Percentiles rank a stretch among this genome's conserved stretches.
Evolutionary conservation across 2,888 invertebrate species (phyloP).

Genomic region (Noctua pronuba): DNA sequence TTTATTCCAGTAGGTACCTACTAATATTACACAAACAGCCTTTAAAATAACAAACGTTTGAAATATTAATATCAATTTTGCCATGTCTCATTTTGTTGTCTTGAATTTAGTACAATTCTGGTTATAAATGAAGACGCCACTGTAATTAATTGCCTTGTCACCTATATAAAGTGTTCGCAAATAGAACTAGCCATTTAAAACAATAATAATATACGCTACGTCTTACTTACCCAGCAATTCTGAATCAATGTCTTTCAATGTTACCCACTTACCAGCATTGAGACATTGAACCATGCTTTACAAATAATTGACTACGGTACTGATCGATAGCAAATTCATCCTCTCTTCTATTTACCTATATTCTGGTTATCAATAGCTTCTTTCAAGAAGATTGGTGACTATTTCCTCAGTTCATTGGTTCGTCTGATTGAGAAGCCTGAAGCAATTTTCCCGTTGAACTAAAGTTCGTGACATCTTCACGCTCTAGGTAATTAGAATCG

Average conservation of each 20-base stretch:
- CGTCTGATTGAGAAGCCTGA: conserved; percentile 42
- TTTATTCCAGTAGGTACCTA: background rate
- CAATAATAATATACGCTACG: conserved; percentile 28
- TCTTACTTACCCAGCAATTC: conserved; percentile 8
- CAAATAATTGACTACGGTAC: background rate
- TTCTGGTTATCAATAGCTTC: conserved; percentile 17
- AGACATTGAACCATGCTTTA: background rate
- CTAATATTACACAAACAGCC: background rate
- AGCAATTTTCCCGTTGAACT: conserved; percentile 43
- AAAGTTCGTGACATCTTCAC: conserved; percentile 43
- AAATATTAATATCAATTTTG: conserved; percentile 47
- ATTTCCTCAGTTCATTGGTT: conserved; percentile 36
- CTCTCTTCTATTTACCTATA: conserved; percentile 1
- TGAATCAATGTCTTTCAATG: conserved; percentile 20
- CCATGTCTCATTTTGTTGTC: conserved; percentile 32
- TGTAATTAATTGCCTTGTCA: conserved; percentile 52
- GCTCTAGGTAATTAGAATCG: conserved; percentile 48
- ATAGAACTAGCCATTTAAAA: conserved; percentile 29
- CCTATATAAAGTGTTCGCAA: conserved; percentile 11
- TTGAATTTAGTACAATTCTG: conserved; percentile 38
- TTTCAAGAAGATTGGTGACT: conserved; percentile 23
- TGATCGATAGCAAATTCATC: background rate
- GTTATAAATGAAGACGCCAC: conserved; percentile 47
- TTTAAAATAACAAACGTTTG: conserved; percentile 36
- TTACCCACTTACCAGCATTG: background rate